Percentiles rank a stretch among this genome's conserved stretches.
phyloP scores from a whole-genome alignment of 2,113 vertebrate species.

The Halichoerus grypus region DNA sequence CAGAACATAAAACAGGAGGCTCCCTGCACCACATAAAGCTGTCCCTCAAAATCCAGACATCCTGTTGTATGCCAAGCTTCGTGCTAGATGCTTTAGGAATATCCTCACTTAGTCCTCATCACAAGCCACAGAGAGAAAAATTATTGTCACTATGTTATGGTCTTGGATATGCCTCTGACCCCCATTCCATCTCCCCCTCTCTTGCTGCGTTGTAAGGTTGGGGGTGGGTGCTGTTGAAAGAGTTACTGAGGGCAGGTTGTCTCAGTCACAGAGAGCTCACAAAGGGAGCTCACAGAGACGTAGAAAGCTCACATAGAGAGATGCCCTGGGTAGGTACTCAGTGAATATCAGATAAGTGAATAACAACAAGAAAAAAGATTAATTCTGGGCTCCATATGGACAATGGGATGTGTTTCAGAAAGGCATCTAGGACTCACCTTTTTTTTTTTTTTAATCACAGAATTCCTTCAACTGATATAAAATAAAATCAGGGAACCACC shows the following conservation, averaged over 20 bases:
- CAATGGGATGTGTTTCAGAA: constrained; percentile 8
- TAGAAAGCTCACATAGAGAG: neutral
- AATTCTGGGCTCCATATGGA: neutral
- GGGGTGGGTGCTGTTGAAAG: neutral
- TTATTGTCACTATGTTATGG: neutral
- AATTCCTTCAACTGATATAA: neutral
- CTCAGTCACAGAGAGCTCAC: neutral
- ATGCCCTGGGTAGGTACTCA: neutral
- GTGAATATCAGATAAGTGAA: neutral
- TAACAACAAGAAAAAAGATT: neutral
- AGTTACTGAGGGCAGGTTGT: neutral
- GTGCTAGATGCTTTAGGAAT: neutral
- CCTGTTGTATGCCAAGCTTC: neutral
- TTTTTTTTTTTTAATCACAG: neutral
- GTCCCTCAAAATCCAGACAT: neutral
- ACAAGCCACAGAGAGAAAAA: neutral
- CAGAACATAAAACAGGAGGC: neutral
- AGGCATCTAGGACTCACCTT: neutral
- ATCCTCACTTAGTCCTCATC: neutral
- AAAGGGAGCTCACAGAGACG: neutral
- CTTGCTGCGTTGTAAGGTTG: neutral
- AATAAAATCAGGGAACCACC: neutral
- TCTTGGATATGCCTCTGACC: neutral
- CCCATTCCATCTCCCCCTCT: neutral
- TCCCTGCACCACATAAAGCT: neutral